These are phyloP conservation scores for Synanceia verrucosa DNA, from an alignment of 2,797 vertebrate species.

Conservation along the genomic window DNA sequence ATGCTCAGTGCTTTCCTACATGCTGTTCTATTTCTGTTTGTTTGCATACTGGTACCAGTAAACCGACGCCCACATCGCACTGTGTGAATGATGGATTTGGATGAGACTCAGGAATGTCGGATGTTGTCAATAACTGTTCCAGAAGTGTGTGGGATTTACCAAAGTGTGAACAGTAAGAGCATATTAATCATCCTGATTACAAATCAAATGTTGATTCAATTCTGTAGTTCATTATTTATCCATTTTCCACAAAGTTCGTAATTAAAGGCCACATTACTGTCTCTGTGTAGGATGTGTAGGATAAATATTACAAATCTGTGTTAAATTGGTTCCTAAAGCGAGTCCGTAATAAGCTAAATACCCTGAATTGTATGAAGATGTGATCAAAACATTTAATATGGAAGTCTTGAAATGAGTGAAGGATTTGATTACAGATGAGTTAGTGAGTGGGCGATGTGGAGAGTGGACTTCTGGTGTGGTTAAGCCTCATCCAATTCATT, in stretches of 20 bases:
- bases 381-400: conserved; percentile 17
- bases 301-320: neutral
- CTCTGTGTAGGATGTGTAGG: neutral
- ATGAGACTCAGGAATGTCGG: conserved; percentile 4
- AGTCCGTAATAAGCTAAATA: neutral
- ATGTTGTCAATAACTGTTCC: conserved; percentile 22
- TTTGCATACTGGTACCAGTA: conserved; percentile 11
- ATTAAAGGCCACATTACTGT: neutral
- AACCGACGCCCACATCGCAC: conserved; percentile 24
- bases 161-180: conserved; percentile 13
- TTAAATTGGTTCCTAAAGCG: neutral
- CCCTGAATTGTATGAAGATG: neutral
- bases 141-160: conserved; percentile 29
- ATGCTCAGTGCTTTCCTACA: conserved; percentile 24
- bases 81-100: conserved; percentile 31
- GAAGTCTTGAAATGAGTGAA: conserved; percentile 13
- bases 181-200: conserved; percentile 22
- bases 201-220: conserved; percentile 6
- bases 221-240: neutral
- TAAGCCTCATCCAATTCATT: conserved; percentile 52
- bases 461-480: conserved; percentile 10
- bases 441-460: conserved; percentile 16
- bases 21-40: conserved; percentile 18
- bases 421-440: conserved; percentile 43
- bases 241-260: neutral